These are phyloP conservation scores for Pectinophora gossypiella DNA, from an alignment of 1,140 invertebrate species.

Conservation along the genomic window DNA sequence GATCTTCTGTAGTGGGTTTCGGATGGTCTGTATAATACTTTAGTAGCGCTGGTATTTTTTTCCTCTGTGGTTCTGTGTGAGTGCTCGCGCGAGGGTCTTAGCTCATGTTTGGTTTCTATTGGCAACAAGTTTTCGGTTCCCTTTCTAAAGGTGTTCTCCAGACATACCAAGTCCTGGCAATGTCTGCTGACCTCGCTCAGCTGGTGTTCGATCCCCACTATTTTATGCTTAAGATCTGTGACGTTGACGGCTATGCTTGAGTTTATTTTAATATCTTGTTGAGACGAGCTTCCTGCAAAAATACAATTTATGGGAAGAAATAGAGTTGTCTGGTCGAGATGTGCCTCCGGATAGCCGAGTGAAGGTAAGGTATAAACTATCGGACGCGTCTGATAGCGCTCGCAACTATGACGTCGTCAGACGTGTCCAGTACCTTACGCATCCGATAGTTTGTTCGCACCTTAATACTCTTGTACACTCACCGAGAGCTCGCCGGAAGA, in stretches of 20 bases:
- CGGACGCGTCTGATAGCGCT: too few relatives aligned
- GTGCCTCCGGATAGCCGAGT: too few relatives aligned
- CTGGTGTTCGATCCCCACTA: slow-evolving; percentile 45
- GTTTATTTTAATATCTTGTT: slow-evolving; percentile 41
- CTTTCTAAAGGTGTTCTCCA: slow-evolving; percentile 24
- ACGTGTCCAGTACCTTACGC: too few relatives aligned
- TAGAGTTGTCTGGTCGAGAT: too few relatives aligned
- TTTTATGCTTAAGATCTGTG: slow-evolving; percentile 50
- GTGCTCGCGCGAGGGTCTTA: background rate
- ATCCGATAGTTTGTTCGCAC: too few relatives aligned
- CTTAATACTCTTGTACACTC: too few relatives aligned
- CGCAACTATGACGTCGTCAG: too few relatives aligned
- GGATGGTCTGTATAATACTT: slow-evolving; percentile 38
- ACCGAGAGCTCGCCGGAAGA: slow-evolving; percentile 49
- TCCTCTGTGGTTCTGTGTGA: background rate
- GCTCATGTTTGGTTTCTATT: background rate
- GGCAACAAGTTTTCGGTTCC: slow-evolving; percentile 2
- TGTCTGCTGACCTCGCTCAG: slow-evolving; percentile 44
- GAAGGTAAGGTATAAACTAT: too few relatives aligned
- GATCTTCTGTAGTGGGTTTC: slow-evolving; percentile 25
- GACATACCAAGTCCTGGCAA: slow-evolving; percentile 29
- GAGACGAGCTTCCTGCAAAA: slow-evolving; percentile 44
- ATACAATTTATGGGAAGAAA: background rate
- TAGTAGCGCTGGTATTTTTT: slow-evolving; percentile 26
- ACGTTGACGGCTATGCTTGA: slow-evolving; percentile 48